Base-by-base conservation (phyloP, 2,113 vertebrate species). In the Tapirus terrestris region DNA sequence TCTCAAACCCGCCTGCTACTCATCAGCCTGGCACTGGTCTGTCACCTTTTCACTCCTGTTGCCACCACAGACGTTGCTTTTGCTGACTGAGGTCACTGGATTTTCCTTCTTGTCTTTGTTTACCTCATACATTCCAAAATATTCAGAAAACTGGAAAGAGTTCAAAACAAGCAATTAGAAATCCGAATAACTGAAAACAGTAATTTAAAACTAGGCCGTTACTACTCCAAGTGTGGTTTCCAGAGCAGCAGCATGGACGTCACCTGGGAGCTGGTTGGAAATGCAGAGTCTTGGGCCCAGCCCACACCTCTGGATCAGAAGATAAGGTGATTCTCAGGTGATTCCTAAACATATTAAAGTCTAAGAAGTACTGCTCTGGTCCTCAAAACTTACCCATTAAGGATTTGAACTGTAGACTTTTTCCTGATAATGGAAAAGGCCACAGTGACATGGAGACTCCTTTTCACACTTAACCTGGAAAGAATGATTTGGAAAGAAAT, bases 311-410 rank as follows among this genome's bases (percentile, higher is more conserved):
- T 8, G 31, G 33, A 51, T 51, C 65, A 81, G 63, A 53, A 51
- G 18, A 8, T 4, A 21, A 21, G 18, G 53, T 60, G 51, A 58
- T 60, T 39, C n/a, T 21, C 51, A 82, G 39, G 16, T 20, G 20
- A 18, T 43, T 17, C 3, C 0, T 14, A 4, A 2, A 29, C 21
- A 2, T n/a, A 23, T 6, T 39, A 27, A 29, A 18, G 8, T 18
- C 16, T 48, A 63, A 91, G 76, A 75, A 58, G 36, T 13, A 5
- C 7, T 7, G 0, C 27, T 45, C 11, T 79, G 18, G 1, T 29
- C 13, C 27, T 21, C 5, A 6, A 10, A 36, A 7, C 17, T 56
- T 29, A 89, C 7, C 23, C 25, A 43, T 6, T 16, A 65, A 68
- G 39, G 21, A 70, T 60, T 39, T 91, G 72, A 67, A 77, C 29